Percentiles rank a stretch among this genome's conserved stretches.
Evolutionary conservation across 2,888 invertebrate species (phyloP).

Genomic region (Linnaemya tessellans): DNA sequence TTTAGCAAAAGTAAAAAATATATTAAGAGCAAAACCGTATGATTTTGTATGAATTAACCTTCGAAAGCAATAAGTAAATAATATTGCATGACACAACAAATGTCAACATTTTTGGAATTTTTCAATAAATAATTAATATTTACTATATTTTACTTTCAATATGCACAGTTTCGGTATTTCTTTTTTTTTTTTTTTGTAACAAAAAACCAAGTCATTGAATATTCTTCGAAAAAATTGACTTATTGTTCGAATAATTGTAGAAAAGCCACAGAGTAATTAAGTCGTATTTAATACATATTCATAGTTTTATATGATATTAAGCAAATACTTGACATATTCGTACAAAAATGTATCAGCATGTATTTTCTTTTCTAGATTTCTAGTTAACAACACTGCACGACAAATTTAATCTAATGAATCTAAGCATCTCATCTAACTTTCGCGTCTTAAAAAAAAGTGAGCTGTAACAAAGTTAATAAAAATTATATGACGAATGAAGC

Average conservation of each 20-base stretch:
- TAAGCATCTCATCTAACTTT: no score
- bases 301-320: slow-evolving; percentile 21
- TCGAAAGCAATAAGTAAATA: neutral
- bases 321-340: slow-evolving; percentile 17
- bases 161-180: neutral
- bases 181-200: neutral
- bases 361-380: neutral
- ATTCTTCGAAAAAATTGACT: slow-evolving; percentile 9
- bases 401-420: no score
- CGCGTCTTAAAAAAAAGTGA: no score
- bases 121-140: neutral
- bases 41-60: no score
- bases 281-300: slow-evolving; percentile 25
- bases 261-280: slow-evolving; percentile 26
- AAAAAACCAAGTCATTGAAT: neutral
- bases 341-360: neutral
- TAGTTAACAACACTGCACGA: neutral
- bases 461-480: no score
- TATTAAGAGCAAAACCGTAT: no score
- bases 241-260: neutral
- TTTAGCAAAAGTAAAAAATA: no score
- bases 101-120: neutral
- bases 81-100: neutral
- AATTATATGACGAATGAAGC: no score
- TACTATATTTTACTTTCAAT: neutral